Conservation (phyloP, 2,797 vertebrate genomes). For the Gallinago solitaria region DNA sequence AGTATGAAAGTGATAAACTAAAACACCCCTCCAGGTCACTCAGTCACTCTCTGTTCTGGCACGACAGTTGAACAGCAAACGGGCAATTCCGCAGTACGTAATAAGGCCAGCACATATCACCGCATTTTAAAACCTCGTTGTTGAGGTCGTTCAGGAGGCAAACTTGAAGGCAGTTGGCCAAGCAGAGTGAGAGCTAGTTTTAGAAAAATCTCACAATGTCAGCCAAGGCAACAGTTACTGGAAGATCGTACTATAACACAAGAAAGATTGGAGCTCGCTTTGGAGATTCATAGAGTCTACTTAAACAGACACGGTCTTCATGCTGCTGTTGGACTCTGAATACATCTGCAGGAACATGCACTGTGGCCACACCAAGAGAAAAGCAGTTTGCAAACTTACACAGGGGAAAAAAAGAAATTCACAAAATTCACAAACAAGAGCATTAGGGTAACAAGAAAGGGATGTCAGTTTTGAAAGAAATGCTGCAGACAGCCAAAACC, state of each 20-base stretch:
- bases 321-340: not conserved
- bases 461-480: not conserved
- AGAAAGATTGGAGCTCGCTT: not conserved
- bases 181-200: not conserved
- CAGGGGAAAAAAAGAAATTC: not conserved
- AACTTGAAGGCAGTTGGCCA: conserved; percentile 23
- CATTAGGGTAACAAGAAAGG: not conserved
- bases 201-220: not conserved
- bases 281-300: not conserved
- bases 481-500: not conserved
- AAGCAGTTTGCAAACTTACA: not conserved
- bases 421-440: not conserved
- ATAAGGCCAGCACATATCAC: not conserved
- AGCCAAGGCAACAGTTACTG: conserved; percentile 8
- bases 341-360: not conserved
- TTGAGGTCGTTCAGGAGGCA: conserved; percentile 21
- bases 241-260: not conserved
- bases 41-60: not conserved
- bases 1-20: not conserved
- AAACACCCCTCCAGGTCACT: not conserved
- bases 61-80: not conserved
- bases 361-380: not conserved
- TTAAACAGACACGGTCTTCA: not conserved
- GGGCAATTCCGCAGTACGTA: not conserved
- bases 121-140: not conserved